A percentile compares a stretch with the other conserved stretches of the same genome.
These are phyloP conservation scores for Sebastes nivosus DNA, from an alignment of 2,797 vertebrate species.

Conservation along the genomic window DNA sequence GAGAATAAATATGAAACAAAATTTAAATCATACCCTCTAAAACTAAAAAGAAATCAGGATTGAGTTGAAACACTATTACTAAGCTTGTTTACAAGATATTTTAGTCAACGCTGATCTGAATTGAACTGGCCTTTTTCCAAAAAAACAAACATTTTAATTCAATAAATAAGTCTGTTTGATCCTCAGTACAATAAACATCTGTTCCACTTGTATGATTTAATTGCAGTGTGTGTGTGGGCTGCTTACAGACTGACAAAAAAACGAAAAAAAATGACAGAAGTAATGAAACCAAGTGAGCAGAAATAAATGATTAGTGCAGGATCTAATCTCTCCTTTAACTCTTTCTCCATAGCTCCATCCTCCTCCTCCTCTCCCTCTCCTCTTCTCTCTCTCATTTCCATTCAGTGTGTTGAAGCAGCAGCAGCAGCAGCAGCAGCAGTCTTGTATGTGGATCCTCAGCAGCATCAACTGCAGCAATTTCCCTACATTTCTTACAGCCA, in stretches of 20 bases:
- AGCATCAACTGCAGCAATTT: slow-evolving; percentile 20
- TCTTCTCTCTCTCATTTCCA: slow-evolving; percentile 32
- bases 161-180: slow-evolving; percentile 20
- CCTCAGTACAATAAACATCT: slow-evolving; percentile 38
- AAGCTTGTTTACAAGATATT: too few relatives aligned
- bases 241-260: not conserved
- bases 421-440: slow-evolving; percentile 36
- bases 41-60: too few relatives aligned
- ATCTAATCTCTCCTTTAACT: slow-evolving; percentile 54
- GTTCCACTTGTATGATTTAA: slow-evolving; percentile 54
- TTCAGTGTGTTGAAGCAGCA: slow-evolving; percentile 56
- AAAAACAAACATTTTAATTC: not conserved
- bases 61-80: too few relatives aligned
- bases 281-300: slow-evolving; percentile 48
- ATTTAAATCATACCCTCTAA: too few relatives aligned
- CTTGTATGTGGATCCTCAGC: slow-evolving; percentile 47
- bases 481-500: not conserved
- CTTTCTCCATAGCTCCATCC: not conserved
- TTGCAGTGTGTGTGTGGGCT: slow-evolving; percentile 3
- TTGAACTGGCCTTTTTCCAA: not conserved
- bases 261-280: not conserved
- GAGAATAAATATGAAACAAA: too few relatives aligned
- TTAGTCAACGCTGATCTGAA: too few relatives aligned
- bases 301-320: slow-evolving; percentile 57
- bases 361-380: not conserved